Evolutionary conservation across 2,888 invertebrate genomes (phyloP).

Genomic region (Agrypnus murinus): DNA sequence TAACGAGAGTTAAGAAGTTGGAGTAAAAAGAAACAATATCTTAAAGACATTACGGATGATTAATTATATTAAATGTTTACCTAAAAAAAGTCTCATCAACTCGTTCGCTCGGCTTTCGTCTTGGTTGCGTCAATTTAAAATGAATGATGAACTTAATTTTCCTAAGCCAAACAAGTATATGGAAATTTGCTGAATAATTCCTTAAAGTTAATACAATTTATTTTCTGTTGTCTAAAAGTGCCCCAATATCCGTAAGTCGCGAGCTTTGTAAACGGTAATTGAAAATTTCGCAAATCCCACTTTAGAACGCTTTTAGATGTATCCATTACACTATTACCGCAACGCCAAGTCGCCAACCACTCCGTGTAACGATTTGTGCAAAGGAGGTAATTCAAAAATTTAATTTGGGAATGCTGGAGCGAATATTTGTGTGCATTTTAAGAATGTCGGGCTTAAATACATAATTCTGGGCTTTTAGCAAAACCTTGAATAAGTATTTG

Average conservation of each 20-base stretch:
- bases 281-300: slow-evolving; percentile 28
- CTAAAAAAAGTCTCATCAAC: slow-evolving; percentile 43
- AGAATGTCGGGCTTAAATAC: not conserved
- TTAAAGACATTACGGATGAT: slow-evolving; percentile 46
- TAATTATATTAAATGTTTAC: slow-evolving; percentile 46
- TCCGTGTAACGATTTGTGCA: not conserved
- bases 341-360: slow-evolving; percentile 8
- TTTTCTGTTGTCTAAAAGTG: slow-evolving; percentile 23
- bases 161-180: slow-evolving; percentile 41
- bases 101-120: slow-evolving; percentile 28
- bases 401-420: slow-evolving; percentile 6
- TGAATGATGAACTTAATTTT: slow-evolving; percentile 53
- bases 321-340: slow-evolving; percentile 27
- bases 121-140: slow-evolving; percentile 51
- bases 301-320: not conserved
- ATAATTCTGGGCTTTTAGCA: slow-evolving; percentile 3
- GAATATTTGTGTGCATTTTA: slow-evolving; percentile 8
- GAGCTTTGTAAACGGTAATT: slow-evolving; percentile 18
- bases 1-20: slow-evolving; percentile 39
- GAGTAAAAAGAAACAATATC: slow-evolving; percentile 40
- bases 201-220: slow-evolving; percentile 16
- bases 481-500: not conserved
- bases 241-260: not conserved
- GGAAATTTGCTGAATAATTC: slow-evolving; percentile 35
- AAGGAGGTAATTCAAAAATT: slow-evolving; percentile 24